Conservation (phyloP, 2,113 vertebrate species). For the Rhabdomys dilectus region DNA sequence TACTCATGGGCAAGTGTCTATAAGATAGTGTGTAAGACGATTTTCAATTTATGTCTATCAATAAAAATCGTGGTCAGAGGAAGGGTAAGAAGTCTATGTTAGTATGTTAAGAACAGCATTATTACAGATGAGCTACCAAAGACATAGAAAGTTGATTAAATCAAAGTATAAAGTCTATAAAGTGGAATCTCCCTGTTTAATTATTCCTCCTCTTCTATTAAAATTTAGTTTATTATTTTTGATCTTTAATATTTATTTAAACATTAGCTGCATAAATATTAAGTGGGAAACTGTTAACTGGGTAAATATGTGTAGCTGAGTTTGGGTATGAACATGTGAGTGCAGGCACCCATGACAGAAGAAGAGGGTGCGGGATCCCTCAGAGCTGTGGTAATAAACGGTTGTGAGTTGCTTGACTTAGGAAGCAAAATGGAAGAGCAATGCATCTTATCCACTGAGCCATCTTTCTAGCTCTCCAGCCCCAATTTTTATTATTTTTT, state of each 20-base stretch:
- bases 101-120: neutral
- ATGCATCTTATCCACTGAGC: neutral
- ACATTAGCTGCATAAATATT: neutral
- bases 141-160: slow-evolving; percentile 14
- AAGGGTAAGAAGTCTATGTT: neutral
- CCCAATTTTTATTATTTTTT: neutral
- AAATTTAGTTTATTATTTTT: neutral
- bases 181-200: slow-evolving; percentile 63
- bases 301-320: neutral
- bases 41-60: neutral
- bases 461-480: neutral
- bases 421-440: neutral
- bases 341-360: neutral
- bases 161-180: slow-evolving; percentile 23
- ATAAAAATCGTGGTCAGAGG: neutral
- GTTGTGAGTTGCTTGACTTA: neutral
- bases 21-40: neutral
- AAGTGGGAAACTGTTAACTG: neutral
- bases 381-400: neutral
- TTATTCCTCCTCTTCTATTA: neutral
- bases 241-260: neutral
- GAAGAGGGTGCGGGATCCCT: neutral
- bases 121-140: slow-evolving; percentile 65
- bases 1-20: neutral
- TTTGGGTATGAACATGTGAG: neutral